A percentile compares a stretch with the other conserved stretches of the same genome.
phyloP scores from a whole-genome alignment of 2,113 vertebrate genomes.

The Clupea harengus region DNA sequence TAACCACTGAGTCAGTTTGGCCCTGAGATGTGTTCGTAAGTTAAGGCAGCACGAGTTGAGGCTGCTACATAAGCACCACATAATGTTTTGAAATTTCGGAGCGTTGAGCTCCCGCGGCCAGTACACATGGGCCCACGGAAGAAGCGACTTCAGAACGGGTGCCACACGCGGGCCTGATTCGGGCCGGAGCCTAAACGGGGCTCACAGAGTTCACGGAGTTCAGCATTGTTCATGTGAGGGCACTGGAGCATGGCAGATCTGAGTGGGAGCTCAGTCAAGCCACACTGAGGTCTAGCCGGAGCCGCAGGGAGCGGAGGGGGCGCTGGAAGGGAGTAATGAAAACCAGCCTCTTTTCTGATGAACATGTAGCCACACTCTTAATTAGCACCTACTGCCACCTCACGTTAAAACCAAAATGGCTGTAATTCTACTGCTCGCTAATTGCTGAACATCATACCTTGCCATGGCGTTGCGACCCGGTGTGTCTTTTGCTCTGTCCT shows the following conservation, averaged over 20 bases:
- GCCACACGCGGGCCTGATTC: background rate
- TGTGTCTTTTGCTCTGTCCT: background rate
- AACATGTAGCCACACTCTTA: background rate
- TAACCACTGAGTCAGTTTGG: conserved; percentile 65
- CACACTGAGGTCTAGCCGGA: background rate
- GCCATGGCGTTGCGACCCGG: background rate
- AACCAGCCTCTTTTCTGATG: background rate
- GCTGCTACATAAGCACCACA: background rate
- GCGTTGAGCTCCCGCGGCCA: too few relatives aligned
- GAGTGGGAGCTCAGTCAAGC: background rate
- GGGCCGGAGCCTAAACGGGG: too few relatives aligned
- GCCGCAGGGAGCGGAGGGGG: background rate
- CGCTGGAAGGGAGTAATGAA: background rate
- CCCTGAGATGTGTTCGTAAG: conserved; percentile 24
- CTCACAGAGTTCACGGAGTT: background rate
- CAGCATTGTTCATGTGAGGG: background rate
- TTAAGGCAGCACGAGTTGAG: conserved; percentile 6
- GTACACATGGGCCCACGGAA: too few relatives aligned
- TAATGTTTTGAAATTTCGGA: background rate
- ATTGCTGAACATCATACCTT: background rate
- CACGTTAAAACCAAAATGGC: background rate
- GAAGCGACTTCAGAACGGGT: too few relatives aligned
- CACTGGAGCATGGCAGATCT: background rate
- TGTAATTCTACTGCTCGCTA: background rate
- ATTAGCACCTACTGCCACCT: background rate